These are phyloP conservation scores for Chloroclysta siterata DNA, from an alignment of 2,888 invertebrate genomes.

Conservation along the genomic window DNA sequence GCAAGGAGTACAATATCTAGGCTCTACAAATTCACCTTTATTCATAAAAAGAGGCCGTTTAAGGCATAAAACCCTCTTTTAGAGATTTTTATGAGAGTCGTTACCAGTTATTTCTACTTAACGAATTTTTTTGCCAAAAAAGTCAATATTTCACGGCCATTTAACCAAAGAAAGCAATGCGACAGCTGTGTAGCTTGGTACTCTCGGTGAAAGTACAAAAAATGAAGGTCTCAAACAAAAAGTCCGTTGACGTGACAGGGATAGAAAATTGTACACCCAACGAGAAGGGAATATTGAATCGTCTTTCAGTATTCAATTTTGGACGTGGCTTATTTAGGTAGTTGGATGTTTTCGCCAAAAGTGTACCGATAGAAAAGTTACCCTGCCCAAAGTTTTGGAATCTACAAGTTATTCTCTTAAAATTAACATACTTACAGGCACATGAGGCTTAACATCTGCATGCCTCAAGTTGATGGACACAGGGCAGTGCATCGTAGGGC, in stretches of 20 bases:
- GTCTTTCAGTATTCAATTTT: constrained; percentile 28
- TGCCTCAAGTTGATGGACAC: too few species aligned
- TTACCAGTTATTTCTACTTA: constrained; percentile 35
- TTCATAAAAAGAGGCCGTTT: constrained; percentile 28
- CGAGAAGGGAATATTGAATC: constrained; percentile 39
- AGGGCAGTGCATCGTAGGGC: too few species aligned
- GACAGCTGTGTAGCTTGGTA: constrained; percentile 34
- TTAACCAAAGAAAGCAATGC: constrained; percentile 30
- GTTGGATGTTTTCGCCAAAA: constrained; percentile 9
- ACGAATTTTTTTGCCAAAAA: constrained; percentile 31
- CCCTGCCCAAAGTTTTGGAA: neutral
- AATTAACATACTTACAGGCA: too few species aligned
- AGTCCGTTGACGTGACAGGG: constrained; percentile 39
- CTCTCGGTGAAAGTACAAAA: constrained; percentile 25
- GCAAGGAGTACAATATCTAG: constrained; percentile 4
- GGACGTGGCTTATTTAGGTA: constrained; percentile 18
- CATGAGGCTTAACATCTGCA: too few species aligned
- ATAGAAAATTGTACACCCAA: constrained; percentile 36
- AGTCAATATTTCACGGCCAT: constrained; percentile 32
- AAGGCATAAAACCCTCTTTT: constrained; percentile 25
- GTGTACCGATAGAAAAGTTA: constrained; percentile 8
- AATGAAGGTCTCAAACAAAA: constrained; percentile 38
- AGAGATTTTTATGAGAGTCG: constrained; percentile 30
- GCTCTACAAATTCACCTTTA: constrained; percentile 25
- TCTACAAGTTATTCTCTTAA: neutral